Evolutionary conservation across 2,113 vertebrate species (phyloP).

Genomic region (Ia io): DNA sequence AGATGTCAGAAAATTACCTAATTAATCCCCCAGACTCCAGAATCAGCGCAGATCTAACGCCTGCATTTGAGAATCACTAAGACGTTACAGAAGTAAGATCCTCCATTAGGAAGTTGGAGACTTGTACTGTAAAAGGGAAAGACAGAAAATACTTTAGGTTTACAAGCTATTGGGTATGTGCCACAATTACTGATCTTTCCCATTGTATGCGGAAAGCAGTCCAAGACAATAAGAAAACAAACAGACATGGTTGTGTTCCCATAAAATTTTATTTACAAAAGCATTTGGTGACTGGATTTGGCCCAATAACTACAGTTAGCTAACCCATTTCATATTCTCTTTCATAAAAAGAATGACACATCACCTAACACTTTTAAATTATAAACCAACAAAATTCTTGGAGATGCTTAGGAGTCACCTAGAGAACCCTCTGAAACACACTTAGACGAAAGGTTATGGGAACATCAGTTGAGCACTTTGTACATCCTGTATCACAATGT

Average conservation of each 20-base stretch:
- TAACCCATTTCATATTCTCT: neutral
- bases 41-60: neutral
- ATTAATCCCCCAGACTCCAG: neutral
- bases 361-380: neutral
- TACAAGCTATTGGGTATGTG: neutral
- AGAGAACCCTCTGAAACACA: neutral
- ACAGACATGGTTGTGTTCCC: fast-evolving
- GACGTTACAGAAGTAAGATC: neutral
- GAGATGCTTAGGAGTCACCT: neutral
- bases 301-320: neutral
- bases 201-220: neutral
- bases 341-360: neutral
- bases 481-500: neutral
- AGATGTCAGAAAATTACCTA: neutral
- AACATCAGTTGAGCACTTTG: neutral
- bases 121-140: neutral
- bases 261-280: neutral
- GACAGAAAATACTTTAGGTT: neutral
- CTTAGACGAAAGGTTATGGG: neutral
- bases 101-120: neutral
- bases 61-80: neutral
- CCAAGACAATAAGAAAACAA: neutral
- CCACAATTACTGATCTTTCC: neutral
- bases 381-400: neutral
- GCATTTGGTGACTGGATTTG: neutral